Base-by-base conservation (phyloP, 2,113 vertebrate genomes). In the Pomatorhinus ruficollis region DNA sequence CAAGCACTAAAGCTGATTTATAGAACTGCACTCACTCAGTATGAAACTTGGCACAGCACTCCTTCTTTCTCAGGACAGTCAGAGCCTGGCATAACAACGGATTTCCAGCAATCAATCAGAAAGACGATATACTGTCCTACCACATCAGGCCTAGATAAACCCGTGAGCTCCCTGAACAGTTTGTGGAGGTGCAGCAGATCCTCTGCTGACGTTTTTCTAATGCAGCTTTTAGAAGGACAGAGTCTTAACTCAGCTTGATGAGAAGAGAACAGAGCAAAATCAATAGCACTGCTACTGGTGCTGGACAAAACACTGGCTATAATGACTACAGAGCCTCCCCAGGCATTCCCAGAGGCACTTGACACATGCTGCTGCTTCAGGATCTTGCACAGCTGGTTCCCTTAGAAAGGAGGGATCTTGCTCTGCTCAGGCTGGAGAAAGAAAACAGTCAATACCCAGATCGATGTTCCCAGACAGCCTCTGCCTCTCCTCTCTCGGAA, bases 1-100 rank as follows among this genome's bases (percentile, higher is more conserved):
- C 54, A 80, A 89, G 37, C 85, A 81, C 84, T 95, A 89, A 76
- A 50, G 50, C 44, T 86, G 80, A 90, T 75, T 91, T 91, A 78
- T 3, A 82, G 63, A 87, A n/a, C 64, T 60, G 66, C 59, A 52
- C 24, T 81, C 66, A 42, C 52, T 91, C 64, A 40, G 31, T 59
- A 90, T 35, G 63, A 71, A 88, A 91, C 75, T 63, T 93, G 92
- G 89, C 81, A 78, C 59, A 25, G n/a, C 15, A 40, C 4, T 40
- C 15, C 54, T 68, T 50, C 57, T 72, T 69, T 91, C 86, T 79
- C 65, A 76, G 90, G 86, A 82, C 68, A 83, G 60, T 11, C 47
- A 93, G 60, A 87, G 72, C 86, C 76, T 76, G 64, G 74, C 57
- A 23, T 15, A 94, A 83, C n/a, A 90, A 44, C 42, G 40, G 28